Base-by-base conservation (phyloP, 1,140 invertebrate species). In the Palaemon carinicauda region DNA sequence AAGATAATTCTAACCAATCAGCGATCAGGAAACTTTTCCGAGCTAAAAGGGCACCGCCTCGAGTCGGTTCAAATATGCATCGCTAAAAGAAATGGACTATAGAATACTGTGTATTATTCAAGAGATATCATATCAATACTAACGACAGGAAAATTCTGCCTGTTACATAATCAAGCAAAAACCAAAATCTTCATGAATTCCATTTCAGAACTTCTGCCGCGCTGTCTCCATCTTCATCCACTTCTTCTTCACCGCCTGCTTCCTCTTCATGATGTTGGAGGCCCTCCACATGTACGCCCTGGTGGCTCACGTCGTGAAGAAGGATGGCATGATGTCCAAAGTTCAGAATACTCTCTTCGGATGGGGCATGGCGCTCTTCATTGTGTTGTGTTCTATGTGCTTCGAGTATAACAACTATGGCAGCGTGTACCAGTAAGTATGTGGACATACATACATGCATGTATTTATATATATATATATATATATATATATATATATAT, bases 241-340 rank as follows among this genome's bases (percentile, higher is more conserved):
- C 81, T 90, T 90, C 60, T 91, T 91, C 89, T 90, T 91, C 88
- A 91, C 91, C 14, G 91, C 90, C 17, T 91, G 90, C 86, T 91
- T 91, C 87, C 89, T 89, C 87, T 91, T 91, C 80, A 89, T 91
- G 83, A 86, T 91, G 50, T 81, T 91, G 74, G 91, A 91, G 84
- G 65, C 90, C 17, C 80, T 91, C 12, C 91, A 91, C 85, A 91
- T 91, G 88, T 91, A 91, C 86, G 88, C 90, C 33, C 79, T 91
- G 60, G 91, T 91, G 27, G 91, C 90, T 7, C 90, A 84, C 81
- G 91, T 91, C 0, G 90, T 91, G 12, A 90, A 91, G 54, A 89
- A 89, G 52, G 90, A 91, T 27, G 91, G 91, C 0, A 88, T 91
- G 74, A 84, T 91, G 24, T 89, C 81, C 33, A 56, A 88, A 33